These are phyloP conservation scores for Agonopterix arenella DNA, from an alignment of 2,888 invertebrate genomes.

Conservation along the genomic window DNA sequence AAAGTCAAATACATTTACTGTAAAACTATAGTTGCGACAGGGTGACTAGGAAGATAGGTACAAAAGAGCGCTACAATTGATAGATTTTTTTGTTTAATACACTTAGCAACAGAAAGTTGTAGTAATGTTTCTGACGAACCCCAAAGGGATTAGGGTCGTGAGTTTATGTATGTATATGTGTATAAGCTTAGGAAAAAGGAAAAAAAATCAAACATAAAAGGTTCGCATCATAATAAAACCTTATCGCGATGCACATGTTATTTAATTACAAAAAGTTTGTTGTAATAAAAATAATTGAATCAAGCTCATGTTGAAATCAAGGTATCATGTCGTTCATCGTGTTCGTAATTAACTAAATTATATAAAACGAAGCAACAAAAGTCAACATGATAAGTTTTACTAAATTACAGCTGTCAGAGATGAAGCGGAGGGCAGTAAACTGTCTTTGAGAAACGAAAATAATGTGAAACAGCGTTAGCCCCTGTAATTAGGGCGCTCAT, in stretches of 20 bases:
- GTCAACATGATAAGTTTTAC: constrained; percentile 45
- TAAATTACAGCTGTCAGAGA: constrained; percentile 51
- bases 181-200: too few species aligned
- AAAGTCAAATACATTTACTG: too few species aligned
- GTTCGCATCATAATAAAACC: neutral
- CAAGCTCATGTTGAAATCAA: neutral
- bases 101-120: too few species aligned
- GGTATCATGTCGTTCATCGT: neutral
- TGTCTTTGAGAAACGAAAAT: constrained; percentile 40
- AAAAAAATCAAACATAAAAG: neutral
- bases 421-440: constrained; percentile 30
- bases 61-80: too few species aligned
- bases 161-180: too few species aligned
- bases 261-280: neutral
- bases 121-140: too few species aligned
- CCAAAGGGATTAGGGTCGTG: too few species aligned
- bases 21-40: too few species aligned
- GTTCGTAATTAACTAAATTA: constrained; percentile 3
- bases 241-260: neutral
- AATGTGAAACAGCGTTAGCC: constrained; percentile 44
- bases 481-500: constrained; percentile 54
- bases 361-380: constrained; percentile 25
- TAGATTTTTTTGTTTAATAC: too few species aligned
- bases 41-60: too few species aligned
- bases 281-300: constrained; percentile 1